Evolutionary conservation across 2,888 invertebrate species (phyloP).

Genomic region (Epistrophella euchroma): DNA sequence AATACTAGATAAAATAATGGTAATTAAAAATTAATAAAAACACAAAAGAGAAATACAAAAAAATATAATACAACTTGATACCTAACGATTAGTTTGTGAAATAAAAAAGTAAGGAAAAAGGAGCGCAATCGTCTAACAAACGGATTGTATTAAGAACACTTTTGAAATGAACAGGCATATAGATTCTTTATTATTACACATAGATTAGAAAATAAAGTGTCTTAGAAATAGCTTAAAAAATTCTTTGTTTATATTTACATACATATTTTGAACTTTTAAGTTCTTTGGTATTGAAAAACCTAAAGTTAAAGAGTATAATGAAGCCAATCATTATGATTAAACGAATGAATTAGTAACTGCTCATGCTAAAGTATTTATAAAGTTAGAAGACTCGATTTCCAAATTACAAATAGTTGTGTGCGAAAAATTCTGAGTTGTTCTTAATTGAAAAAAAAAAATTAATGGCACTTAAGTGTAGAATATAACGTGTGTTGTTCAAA

Average conservation of each 20-base stretch:
- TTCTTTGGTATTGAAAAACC: too few species aligned
- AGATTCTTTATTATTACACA: too few species aligned
- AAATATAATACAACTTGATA: neutral
- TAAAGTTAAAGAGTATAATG: too few species aligned
- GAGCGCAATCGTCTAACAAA: neutral
- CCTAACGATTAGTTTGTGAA: neutral
- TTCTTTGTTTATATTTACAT: neutral
- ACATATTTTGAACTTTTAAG: neutral
- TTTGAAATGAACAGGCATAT: neutral
- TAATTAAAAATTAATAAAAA: conserved; percentile 4
- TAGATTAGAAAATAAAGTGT: conserved; percentile 27
- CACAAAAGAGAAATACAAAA: conserved; percentile 2
- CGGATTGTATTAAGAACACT: neutral
- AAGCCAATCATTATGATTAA: too few species aligned
- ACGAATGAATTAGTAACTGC: too few species aligned
- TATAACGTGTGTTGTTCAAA: too few species aligned
- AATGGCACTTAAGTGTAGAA: too few species aligned
- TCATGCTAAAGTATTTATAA: too few species aligned
- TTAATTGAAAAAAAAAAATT: too few species aligned
- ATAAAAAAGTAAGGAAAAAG: neutral
- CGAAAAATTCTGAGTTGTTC: too few species aligned
- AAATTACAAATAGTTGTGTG: too few species aligned
- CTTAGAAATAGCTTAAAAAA: neutral
- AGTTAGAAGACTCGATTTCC: too few species aligned
- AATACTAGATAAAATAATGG: conserved; percentile 50